A percentile compares a stretch with the other conserved stretches of the same genome.
Conservation (phyloP, 2,888 invertebrate species). For the Drosophila kambysellisi region DNA sequence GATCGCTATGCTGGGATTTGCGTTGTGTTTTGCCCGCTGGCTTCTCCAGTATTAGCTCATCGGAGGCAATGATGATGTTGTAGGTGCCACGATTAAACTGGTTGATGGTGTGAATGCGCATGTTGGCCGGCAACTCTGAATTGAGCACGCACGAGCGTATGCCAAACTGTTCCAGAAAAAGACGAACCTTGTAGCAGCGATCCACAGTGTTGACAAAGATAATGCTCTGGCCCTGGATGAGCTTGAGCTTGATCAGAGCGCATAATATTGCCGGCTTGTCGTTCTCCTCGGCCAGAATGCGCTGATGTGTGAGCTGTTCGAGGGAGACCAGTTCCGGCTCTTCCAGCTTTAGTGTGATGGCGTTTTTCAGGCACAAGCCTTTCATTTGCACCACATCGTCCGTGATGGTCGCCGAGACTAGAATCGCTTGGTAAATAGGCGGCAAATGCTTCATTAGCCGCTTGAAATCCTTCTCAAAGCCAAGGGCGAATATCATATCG, state of each 20-base stretch:
- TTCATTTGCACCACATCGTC: conserved; percentile 96
- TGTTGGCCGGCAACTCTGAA: conserved; percentile 97
- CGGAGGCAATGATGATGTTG: conserved; percentile 98
- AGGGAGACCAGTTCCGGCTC: conserved; percentile 96
- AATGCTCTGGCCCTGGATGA: conserved; percentile 97
- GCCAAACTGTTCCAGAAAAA: conserved; percentile 98
- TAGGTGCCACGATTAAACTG: conserved; percentile 98
- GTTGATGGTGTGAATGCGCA: conserved; percentile 96
- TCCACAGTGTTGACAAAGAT: conserved; percentile 99
- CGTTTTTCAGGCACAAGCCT: conserved; percentile 96
- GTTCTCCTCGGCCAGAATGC: conserved; percentile 95
- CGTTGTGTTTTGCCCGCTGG: conserved; percentile 83
- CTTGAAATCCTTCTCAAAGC: conserved; percentile 86
- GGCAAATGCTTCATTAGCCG: conserved; percentile 88
- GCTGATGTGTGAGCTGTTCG: conserved; percentile 95
- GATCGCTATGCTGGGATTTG: conserved; percentile 87
- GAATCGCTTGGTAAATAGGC: conserved; percentile 92
- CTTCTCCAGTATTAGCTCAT: conserved; percentile 94
- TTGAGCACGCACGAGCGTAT: conserved; percentile 97
- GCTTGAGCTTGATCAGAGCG: conserved; percentile 94
- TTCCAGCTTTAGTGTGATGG: conserved; percentile 96
- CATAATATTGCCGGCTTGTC: conserved; percentile 98
- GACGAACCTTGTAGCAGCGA: conserved; percentile 97
- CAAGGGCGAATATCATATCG: conserved; percentile 98
- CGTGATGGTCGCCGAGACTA: conserved; percentile 98